A percentile compares a stretch with the other conserved stretches of the same genome.
Conservation (phyloP, 92 coral and sea anemone species). For the Palythoa grandiflora region DNA sequence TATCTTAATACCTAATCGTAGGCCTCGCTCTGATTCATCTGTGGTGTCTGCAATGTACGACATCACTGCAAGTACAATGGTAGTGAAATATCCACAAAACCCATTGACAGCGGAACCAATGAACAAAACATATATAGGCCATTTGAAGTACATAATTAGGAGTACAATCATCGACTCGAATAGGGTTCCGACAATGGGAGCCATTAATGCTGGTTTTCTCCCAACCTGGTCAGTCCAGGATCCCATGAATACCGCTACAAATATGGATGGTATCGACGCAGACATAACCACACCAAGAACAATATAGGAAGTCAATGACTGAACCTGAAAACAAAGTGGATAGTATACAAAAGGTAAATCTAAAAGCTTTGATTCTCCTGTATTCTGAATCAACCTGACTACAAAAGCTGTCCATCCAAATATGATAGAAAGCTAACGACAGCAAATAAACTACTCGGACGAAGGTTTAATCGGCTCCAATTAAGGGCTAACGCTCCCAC, state of each 20-base stretch:
- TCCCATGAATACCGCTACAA: slow-evolving; percentile 81
- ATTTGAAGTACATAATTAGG: slow-evolving; percentile 61
- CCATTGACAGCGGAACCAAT: slow-evolving; percentile 75
- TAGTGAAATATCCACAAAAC: slow-evolving; percentile 71
- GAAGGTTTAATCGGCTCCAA: too few species aligned
- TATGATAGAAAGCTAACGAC: too few species aligned
- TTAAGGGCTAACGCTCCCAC: too few species aligned
- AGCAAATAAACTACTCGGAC: too few species aligned
- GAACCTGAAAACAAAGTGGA: slow-evolving; percentile 61
- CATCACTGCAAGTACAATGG: slow-evolving; percentile 69
- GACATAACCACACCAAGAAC: slow-evolving; percentile 59
- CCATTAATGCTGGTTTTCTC: slow-evolving; percentile 72
- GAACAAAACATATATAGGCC: slow-evolving; percentile 69
- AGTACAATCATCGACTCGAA: slow-evolving; percentile 65
- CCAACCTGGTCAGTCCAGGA: slow-evolving; percentile 86
- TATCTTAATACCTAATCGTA: slow-evolving; percentile 68
- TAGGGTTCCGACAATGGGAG: slow-evolving; percentile 66
- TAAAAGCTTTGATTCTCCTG: too few species aligned
- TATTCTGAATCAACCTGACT: too few species aligned
- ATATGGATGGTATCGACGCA: slow-evolving; percentile 70
- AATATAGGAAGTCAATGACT: slow-evolving; percentile 68
- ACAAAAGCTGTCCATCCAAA: too few species aligned
- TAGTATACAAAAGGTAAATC: background rate
- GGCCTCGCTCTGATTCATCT: slow-evolving; percentile 60
- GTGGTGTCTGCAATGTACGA: slow-evolving; percentile 82